Conservation (phyloP, 2,888 invertebrate species). For the Loripinus fragilis region DNA sequence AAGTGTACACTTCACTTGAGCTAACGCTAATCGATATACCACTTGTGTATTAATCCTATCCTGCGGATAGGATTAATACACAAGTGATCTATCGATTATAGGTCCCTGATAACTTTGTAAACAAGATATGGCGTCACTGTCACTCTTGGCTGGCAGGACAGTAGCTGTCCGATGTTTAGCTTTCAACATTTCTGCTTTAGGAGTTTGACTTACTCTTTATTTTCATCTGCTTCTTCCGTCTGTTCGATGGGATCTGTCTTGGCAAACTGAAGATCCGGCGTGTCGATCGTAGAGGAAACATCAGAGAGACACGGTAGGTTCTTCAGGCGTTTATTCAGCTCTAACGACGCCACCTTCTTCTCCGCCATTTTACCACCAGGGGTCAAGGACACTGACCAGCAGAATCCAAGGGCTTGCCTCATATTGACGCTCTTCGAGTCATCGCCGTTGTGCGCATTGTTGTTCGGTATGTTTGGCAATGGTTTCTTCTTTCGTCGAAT, state of each 20-base stretch:
- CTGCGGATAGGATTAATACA: too few relatives aligned
- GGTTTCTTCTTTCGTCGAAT: not conserved
- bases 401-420: conserved; percentile 1
- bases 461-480: not conserved
- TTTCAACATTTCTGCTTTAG: too few relatives aligned
- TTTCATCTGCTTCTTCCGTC: not conserved
- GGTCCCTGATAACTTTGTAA: too few relatives aligned
- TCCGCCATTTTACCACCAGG: not conserved
- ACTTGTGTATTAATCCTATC: too few relatives aligned
- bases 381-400: not conserved
- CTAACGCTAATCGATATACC: too few relatives aligned
- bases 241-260: not conserved
- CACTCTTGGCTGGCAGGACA: too few relatives aligned
- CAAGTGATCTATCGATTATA: too few relatives aligned
- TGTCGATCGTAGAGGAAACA: not conserved
- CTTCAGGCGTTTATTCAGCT: not conserved
- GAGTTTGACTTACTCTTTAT: too few relatives aligned
- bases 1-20: too few relatives aligned
- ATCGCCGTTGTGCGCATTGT: not conserved
- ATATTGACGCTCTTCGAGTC: not conserved
- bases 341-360: not conserved
- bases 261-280: not conserved
- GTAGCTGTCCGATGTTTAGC: too few relatives aligned
- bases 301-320: not conserved
- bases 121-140: too few relatives aligned